Evolutionary conservation across 2,113 vertebrate species (phyloP).

Genomic region (Tachuris rubrigastra): DNA sequence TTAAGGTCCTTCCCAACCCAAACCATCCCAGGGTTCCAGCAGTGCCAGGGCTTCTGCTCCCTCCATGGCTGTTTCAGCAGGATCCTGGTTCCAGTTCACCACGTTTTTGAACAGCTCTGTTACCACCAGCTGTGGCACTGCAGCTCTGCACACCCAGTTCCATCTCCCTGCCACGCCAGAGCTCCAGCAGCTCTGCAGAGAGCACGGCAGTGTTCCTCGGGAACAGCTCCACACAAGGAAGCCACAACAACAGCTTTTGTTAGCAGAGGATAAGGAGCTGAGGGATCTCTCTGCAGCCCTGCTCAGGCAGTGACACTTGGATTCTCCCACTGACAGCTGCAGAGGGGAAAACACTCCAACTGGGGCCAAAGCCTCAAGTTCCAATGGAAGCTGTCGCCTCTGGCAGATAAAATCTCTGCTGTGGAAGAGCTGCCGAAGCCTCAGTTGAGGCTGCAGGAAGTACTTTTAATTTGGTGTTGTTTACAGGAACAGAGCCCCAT

Average conservation of each 20-base stretch:
- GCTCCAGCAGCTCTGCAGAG: neutral
- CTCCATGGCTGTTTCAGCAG: rapidly evolving
- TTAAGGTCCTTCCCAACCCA: neutral
- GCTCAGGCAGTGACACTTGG: neutral
- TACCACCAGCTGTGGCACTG: neutral
- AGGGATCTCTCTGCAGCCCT: neutral
- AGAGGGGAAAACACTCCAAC: neutral
- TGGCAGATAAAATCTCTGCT: neutral
- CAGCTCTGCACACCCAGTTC: neutral
- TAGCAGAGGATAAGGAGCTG: neutral
- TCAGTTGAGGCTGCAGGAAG: neutral
- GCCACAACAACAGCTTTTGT: conserved; percentile 33
- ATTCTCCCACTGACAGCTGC: neutral
- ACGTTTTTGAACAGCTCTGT: neutral
- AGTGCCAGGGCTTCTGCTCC: neutral
- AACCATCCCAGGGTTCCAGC: neutral
- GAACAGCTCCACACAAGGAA: neutral
- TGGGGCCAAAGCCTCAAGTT: neutral
- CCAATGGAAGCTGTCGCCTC: neutral
- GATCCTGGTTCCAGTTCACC: neutral
- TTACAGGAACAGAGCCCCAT: conserved; percentile 55
- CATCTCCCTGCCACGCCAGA: neutral
- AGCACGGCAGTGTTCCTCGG: neutral
- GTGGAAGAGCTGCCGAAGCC: neutral
- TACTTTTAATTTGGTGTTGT: conserved; percentile 30